phyloP scores from a whole-genome alignment of 92 coral and sea anemone genomes.

The Porites cylindrica region DNA sequence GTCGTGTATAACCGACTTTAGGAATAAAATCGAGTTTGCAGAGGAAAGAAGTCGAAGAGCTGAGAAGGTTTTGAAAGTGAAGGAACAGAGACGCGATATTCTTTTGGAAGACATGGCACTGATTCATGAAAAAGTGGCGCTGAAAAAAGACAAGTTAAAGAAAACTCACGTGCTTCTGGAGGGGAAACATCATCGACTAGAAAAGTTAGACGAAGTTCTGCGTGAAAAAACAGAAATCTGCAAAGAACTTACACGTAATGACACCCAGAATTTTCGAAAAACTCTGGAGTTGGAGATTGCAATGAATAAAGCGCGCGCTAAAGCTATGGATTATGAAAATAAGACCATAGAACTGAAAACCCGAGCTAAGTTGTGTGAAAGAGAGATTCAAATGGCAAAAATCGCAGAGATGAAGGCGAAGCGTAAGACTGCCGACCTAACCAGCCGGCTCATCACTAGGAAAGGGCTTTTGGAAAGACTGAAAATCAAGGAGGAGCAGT shows the following conservation, averaged over 20 bases:
- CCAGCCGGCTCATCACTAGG: conserved; percentile 3
- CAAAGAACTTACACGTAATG: conserved; percentile 3
- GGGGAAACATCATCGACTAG: conserved; percentile 1
- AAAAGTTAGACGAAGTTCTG: conserved; percentile 18
- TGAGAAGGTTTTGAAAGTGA: background rate
- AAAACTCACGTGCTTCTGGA: conserved; percentile 14
- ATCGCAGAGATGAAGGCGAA: conserved; percentile 29
- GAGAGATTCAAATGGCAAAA: conserved; percentile 23
- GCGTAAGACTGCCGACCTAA: conserved; percentile 7
- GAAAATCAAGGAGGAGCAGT: background rate
- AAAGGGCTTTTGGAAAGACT: conserved; percentile 3
- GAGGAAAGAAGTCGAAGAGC: conserved; percentile 27
- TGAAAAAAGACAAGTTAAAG: conserved; percentile 10
- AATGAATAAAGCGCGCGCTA: conserved; percentile 21
- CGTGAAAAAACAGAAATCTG: background rate
- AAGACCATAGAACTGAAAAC: conserved; percentile 4
- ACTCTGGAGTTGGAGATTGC: background rate
- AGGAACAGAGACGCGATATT: conserved; percentile 11
- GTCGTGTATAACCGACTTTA: conserved; percentile 20
- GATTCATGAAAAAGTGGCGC: background rate
- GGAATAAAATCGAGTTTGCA: conserved; percentile 29
- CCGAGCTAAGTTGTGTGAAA: background rate
- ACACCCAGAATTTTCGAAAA: background rate
- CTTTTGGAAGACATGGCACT: background rate
- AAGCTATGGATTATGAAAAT: conserved; percentile 22